Percentiles rank a stretch among this genome's conserved stretches.
These are phyloP conservation scores for Chaetorhynchus papuensis DNA, from an alignment of 2,113 vertebrate species.

Conservation along the genomic window DNA sequence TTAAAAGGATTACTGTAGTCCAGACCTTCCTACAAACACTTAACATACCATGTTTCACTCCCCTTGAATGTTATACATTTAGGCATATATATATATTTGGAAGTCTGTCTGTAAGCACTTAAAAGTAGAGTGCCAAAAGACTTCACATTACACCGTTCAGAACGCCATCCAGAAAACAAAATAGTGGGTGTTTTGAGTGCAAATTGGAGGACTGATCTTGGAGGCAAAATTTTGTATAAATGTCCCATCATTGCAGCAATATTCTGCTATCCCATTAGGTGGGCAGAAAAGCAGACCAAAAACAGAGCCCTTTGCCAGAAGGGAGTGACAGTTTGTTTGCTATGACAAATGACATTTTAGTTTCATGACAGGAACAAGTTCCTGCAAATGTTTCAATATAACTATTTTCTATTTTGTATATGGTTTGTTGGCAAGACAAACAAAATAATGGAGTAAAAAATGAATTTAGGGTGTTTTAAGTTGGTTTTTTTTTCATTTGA, in stretches of 20 bases:
- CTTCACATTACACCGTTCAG: background rate
- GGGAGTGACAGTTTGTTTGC: background rate
- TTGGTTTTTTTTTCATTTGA: rapidly evolving
- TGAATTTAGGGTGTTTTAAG: background rate
- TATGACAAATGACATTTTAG: background rate
- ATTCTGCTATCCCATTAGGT: background rate
- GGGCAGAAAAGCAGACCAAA: background rate
- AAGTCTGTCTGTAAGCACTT: background rate
- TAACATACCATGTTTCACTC: background rate
- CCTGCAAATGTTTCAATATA: background rate
- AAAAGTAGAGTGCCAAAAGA: background rate
- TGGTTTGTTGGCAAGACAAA: background rate
- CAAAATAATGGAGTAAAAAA: background rate
- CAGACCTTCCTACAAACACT: background rate
- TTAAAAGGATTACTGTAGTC: background rate
- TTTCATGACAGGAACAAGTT: background rate
- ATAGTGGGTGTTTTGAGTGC: background rate
- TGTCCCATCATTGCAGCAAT: background rate
- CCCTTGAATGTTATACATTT: background rate
- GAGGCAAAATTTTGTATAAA: background rate
- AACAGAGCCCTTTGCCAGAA: background rate
- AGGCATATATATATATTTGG: background rate
- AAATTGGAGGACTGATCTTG: background rate
- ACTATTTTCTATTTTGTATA: background rate
- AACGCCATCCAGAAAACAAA: background rate